A percentile compares a stretch with the other conserved stretches of the same genome.
Evolutionary conservation across 2,888 invertebrate genomes (phyloP).

Genomic region (Anoplius nigerrimus): DNA sequence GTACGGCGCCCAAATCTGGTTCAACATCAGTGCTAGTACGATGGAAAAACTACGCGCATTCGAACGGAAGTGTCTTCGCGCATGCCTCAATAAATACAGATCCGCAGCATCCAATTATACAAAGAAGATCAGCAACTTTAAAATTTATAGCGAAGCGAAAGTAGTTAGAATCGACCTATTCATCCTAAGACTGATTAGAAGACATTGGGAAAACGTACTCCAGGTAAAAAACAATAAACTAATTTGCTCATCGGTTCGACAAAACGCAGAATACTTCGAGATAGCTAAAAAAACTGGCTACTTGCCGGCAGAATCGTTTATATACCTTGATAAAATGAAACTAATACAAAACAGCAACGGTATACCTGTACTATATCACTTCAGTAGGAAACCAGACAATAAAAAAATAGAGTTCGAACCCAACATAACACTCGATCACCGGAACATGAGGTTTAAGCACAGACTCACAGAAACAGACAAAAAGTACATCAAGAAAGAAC

Average conservation of each 20-base stretch:
- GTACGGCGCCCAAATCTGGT: slow-evolving; percentile 42
- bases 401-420: no score
- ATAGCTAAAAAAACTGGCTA: background rate
- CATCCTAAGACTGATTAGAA: slow-evolving; percentile 25
- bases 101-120: slow-evolving; percentile 19
- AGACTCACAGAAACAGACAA: no score
- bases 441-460: no score
- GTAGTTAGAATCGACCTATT: slow-evolving; percentile 22
- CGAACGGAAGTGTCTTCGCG: no score
- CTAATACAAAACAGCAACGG: no score
- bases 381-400: no score
- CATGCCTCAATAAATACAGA: slow-evolving; percentile 24
- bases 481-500: no score
- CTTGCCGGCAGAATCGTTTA: background rate
- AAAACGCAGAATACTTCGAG: background rate
- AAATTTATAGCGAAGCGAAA: slow-evolving; percentile 19
- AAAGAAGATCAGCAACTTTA: background rate
- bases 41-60: no score
- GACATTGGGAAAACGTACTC: slow-evolving; percentile 6
- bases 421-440: no score
- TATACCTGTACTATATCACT: no score
- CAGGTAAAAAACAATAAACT: background rate
- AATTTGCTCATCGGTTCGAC: no score
- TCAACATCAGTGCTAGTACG: no score
- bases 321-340: background rate